Base-by-base conservation (phyloP, 2,888 invertebrate genomes). In the Alloscopus bannaensis region DNA sequence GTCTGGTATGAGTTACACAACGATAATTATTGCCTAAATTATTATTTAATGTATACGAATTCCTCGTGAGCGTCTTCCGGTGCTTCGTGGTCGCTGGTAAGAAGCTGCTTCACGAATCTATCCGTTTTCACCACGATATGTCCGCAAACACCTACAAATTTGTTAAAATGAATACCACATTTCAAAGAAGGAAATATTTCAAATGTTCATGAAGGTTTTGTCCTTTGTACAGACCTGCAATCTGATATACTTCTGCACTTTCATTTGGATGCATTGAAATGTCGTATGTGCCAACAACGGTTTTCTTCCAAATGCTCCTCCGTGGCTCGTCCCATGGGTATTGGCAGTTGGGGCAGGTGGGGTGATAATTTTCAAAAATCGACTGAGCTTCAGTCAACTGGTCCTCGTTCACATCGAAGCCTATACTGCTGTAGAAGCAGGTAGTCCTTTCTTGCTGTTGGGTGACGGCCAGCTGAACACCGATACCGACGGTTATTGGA, bases 111-210 rank as follows among this genome's bases (percentile, higher is more conserved):
- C 20, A 52, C 52, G 24, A 52, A 52, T 22, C 24, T 4, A 22
- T 52, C 52, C 52, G 52, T 52, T 16, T 52, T 52, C 24, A 52
- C 52, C 16, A 24, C 24, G 4, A 52, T 52, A 16, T 52, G 20
- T 2, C 52, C 52, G 24, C 52, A 52, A 8, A 4, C 4, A 2
- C 52, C 52, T 52, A 6, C 20, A 52, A 11, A 36, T 11, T 36
- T 11, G 13, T 36, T 36, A 36, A 36, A 6, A 11, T 36, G 13
- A 36, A 11, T 36, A 36, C n/a, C n/a, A n/a, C n/a, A n/a, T n/a
- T n/a, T n/a, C n/a, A n/a, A n/a, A n/a, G n/a, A n/a, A n/a, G n/a
- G n/a, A n/a, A n/a, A n/a, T n/a, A n/a, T n/a, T n/a, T n/a, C n/a
- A n/a, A n/a, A n/a, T n/a, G n/a, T n/a, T n/a, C n/a, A n/a, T n/a